Evolutionary conservation across 2,113 vertebrate species (phyloP), one percentile per base, ranked within the genome.

Genomic region (Syngnathus scovelli): DNA sequence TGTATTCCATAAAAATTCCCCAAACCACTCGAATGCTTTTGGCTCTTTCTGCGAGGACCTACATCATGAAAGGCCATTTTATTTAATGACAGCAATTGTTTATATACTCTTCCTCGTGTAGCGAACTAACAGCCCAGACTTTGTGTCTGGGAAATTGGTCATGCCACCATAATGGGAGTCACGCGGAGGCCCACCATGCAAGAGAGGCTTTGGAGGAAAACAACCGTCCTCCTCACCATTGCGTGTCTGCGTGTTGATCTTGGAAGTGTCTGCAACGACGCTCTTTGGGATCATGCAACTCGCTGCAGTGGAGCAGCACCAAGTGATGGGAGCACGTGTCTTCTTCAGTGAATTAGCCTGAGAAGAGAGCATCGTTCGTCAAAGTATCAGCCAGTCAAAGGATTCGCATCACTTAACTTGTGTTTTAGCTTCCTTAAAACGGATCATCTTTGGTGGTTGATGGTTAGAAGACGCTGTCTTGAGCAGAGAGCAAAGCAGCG

Each of bases 161-260:
- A 70, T 55, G 33, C 55, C 51, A 18, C 38, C n/a, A 44, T 86
- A 79, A 88, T 81, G 9, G 48, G 72, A 86, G 66, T 89, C 88
- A 90, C 85, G 86, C 37, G 87, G 71, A 81, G 74, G 64, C 65
- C 49, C 27, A 76, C 18, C 54, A 33, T 33, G 16, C 38, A 8
- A 64, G 8, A 46, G 44, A 61, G 80, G 13, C 60, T 21, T 48
- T 33, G 65, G 21, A 1, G 12, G 37, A 1, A 55, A 55, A 68
- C 18, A n/a, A 69, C 49, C 52, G 64, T 73, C 49, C 51, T 51
- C 23, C 33, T 44, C 5, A 16, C 59, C 37, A 38, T 38, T 10
- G 44, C 21, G 36, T 1, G 18, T 37, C 27, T 61, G 55, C 13
- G 37, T 39, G 19, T 49, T 49, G 41, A 16, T 10, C 27, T 48